These are phyloP conservation scores for Yponomeuta sedellus DNA, from an alignment of 2,888 invertebrate genomes.

Conservation along the genomic window DNA sequence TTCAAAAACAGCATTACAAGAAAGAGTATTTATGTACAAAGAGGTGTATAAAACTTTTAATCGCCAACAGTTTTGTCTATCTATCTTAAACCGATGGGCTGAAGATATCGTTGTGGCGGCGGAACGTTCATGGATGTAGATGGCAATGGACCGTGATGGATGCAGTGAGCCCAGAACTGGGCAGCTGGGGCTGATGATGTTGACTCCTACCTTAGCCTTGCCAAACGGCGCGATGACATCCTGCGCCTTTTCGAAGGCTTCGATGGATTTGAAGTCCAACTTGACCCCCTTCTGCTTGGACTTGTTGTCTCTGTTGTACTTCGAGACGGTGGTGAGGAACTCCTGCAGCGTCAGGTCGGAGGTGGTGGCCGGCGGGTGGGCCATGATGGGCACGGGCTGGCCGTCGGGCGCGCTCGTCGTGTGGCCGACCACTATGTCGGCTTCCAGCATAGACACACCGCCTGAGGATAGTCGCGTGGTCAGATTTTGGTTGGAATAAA, in stretches of 20 bases:
- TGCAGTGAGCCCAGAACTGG: too few species aligned
- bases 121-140: too few species aligned
- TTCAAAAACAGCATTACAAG: too few species aligned
- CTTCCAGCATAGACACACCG: slow-evolving; percentile 88
- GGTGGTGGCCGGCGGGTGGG: slow-evolving; percentile 83
- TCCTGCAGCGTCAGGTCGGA: slow-evolving; percentile 86
- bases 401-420: slow-evolving; percentile 62
- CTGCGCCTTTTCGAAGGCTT: slow-evolving; percentile 80
- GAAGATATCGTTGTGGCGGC: too few species aligned
- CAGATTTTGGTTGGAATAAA: not conserved
- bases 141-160: too few species aligned
- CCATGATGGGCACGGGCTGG: slow-evolving; percentile 86
- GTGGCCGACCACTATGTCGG: slow-evolving; percentile 85
- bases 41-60: too few species aligned
- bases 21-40: too few species aligned
- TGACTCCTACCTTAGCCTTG: slow-evolving; percentile 21
- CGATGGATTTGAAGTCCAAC: slow-evolving; percentile 89
- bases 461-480: slow-evolving; percentile 48
- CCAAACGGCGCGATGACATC: slow-evolving; percentile 54
- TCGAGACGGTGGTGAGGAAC: slow-evolving; percentile 80
- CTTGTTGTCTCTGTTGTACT: slow-evolving; percentile 58
- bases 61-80: too few species aligned
- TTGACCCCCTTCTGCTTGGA: slow-evolving; percentile 85
- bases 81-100: too few species aligned
- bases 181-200: not conserved